These are phyloP conservation scores for Colaptes auratus DNA, from an alignment of 2,113 vertebrate species.

Conservation along the genomic window DNA sequence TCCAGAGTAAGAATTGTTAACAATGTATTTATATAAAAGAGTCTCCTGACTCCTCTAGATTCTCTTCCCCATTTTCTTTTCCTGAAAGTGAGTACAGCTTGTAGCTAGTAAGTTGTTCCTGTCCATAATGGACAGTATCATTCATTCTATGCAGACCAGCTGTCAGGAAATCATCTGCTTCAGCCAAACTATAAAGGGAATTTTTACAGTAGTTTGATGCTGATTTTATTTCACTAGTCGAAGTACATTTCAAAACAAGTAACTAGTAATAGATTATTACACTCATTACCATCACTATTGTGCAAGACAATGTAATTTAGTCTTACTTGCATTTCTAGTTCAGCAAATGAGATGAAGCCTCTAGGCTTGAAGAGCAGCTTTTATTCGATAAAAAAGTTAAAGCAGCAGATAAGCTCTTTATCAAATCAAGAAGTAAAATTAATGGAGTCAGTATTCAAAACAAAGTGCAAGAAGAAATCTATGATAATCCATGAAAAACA, in stretches of 20 bases:
- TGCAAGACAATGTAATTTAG: rapidly evolving
- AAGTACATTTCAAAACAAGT: background rate
- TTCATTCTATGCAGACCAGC: background rate
- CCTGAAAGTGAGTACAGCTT: rapidly evolving
- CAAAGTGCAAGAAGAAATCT: background rate
- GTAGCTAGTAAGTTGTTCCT: background rate
- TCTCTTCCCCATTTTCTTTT: background rate
- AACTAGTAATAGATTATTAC: background rate
- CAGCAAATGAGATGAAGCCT: background rate
- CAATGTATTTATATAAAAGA: background rate
- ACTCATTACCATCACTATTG: rapidly evolving
- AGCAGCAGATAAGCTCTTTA: background rate
- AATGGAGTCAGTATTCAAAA: background rate
- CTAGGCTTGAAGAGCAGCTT: background rate
- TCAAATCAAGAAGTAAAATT: background rate
- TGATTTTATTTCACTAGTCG: rapidly evolving
- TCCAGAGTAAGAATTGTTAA: background rate
- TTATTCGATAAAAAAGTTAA: background rate
- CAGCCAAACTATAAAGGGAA: background rate
- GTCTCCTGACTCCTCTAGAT: background rate
- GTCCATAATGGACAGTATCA: too few relatives aligned
- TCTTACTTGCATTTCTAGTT: background rate
- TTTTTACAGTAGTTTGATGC: background rate
- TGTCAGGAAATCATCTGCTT: background rate
- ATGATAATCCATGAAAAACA: background rate